Conservation (phyloP, 2,888 invertebrate genomes). For the Erebia aethiops region DNA sequence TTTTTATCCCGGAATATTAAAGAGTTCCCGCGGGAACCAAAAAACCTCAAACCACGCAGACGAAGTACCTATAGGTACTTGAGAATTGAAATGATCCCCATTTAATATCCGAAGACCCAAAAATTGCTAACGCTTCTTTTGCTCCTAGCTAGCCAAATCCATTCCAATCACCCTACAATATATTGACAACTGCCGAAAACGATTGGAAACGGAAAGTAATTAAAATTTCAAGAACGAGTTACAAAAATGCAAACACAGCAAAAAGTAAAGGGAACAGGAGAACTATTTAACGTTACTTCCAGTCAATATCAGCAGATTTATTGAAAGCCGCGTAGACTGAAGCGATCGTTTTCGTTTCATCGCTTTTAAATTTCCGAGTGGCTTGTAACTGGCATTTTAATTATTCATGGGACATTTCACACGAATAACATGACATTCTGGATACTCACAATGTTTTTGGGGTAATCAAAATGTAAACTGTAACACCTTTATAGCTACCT, state of each 20-base stretch:
- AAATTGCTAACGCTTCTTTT: too few species aligned
- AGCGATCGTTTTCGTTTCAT: not conserved
- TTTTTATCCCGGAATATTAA: too few species aligned
- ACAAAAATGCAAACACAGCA: conserved; percentile 1
- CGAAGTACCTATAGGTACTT: too few species aligned
- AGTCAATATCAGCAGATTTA: conserved; percentile 6
- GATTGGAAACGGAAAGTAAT: not conserved
- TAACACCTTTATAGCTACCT: not conserved
- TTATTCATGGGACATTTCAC: not conserved
- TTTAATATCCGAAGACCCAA: too few species aligned
- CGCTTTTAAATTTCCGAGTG: conserved; percentile 2
- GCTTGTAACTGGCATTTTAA: conserved; percentile 9
- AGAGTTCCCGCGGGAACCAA: too few species aligned
- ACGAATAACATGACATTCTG: conserved; percentile 39
- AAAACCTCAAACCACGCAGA: too few species aligned
- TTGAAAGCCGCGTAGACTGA: conserved; percentile 2
- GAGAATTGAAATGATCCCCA: too few species aligned
- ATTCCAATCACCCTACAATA: too few species aligned
- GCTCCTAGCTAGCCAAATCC: too few species aligned
- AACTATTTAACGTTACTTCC: not conserved
- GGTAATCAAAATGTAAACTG: not conserved
- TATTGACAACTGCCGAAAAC: not conserved
- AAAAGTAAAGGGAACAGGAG: not conserved
- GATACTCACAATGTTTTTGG: not conserved
- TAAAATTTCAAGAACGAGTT: not conserved